These are phyloP conservation scores for Drosophila mojavensis DNA, from an alignment of 1,140 invertebrate species.

Conservation along the genomic window DNA sequence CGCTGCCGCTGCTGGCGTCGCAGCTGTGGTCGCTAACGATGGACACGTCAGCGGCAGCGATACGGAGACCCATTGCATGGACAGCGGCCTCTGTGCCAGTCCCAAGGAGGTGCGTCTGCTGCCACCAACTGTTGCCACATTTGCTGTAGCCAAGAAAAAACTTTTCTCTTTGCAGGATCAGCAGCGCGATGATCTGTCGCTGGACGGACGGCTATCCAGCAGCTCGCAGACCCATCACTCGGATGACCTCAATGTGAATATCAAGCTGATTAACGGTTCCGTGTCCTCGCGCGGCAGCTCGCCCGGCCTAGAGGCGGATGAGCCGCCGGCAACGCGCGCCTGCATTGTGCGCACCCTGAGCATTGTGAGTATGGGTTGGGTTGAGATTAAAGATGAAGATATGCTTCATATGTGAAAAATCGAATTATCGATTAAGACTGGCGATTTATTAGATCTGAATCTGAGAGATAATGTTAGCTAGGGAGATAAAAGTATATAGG, in stretches of 20 bases:
- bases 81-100: constrained; percentile 70
- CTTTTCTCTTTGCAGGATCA: constrained; percentile 60
- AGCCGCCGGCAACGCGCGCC: constrained; percentile 72
- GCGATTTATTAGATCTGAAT: too few species aligned
- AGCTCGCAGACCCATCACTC: constrained; percentile 74
- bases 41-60: constrained; percentile 62
- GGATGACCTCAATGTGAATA: constrained; percentile 76
- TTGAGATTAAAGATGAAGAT: too few species aligned
- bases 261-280: constrained; percentile 73
- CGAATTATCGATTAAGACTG: too few species aligned
- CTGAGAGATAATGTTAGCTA: too few species aligned
- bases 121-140: not conserved
- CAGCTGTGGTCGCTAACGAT: constrained; percentile 23
- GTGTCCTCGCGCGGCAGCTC: constrained; percentile 81
- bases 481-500: too few species aligned
- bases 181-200: constrained; percentile 71
- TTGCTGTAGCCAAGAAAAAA: not conserved
- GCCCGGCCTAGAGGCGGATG: constrained; percentile 69
- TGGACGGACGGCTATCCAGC: constrained; percentile 72
- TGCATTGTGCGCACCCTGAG: constrained; percentile 86
- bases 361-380: constrained; percentile 85
- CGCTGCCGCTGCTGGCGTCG: constrained; percentile 1
- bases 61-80: constrained; percentile 68
- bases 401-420: too few species aligned
- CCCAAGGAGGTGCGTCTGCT: constrained; percentile 69